phyloP scores from a whole-genome alignment of 2,797 vertebrate species.

The Petrocephalus sullivani region DNA sequence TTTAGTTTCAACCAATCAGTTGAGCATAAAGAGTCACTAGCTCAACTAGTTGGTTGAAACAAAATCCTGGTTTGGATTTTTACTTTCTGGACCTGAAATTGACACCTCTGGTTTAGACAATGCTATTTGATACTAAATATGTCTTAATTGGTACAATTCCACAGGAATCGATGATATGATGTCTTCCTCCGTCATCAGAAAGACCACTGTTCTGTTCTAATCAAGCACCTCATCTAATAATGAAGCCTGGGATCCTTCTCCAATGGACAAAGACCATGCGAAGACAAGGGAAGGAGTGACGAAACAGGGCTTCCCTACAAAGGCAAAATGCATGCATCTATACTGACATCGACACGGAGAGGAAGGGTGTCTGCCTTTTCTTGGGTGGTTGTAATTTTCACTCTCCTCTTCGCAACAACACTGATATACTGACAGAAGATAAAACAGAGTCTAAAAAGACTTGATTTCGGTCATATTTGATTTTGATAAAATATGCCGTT shows the following conservation, averaged over 20 bases:
- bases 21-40: no score
- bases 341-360: neutral
- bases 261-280: neutral
- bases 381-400: neutral
- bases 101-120: neutral
- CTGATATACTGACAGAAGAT: neutral
- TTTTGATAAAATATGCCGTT: neutral
- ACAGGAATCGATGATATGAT: slow-evolving; percentile 38
- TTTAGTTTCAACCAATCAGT: no score
- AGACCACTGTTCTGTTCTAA: neutral
- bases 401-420: neutral
- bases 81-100: no score
- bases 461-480: neutral
- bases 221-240: neutral
- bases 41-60: no score
- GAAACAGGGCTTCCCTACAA: neutral
- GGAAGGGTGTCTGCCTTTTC: neutral
- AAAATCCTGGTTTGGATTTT: no score
- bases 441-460: neutral
- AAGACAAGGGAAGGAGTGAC: neutral
- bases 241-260: neutral
- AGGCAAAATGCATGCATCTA: neutral
- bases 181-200: neutral
- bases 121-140: neutral
- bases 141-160: neutral